Percentiles rank a stretch among this genome's conserved stretches.
phyloP scores from a whole-genome alignment of 1,140 invertebrate genomes.

The Bombus confusus region DNA sequence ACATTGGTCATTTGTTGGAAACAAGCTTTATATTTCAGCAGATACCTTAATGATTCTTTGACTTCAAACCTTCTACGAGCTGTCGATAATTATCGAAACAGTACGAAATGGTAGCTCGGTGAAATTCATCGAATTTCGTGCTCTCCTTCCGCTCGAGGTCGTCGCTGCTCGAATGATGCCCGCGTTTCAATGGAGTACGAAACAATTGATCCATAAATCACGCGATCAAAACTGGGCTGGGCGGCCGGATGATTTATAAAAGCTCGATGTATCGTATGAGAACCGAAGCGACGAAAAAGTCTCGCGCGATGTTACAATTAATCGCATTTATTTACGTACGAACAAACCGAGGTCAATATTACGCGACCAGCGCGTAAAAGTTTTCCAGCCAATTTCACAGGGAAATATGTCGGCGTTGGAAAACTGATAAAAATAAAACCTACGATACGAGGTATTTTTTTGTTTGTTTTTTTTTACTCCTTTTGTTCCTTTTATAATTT shows the following conservation, averaged over 20 bases:
- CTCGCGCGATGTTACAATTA: conserved; percentile 30
- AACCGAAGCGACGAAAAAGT: conserved; percentile 17
- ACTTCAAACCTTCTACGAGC: background rate
- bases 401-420: background rate
- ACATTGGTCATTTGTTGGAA: background rate
- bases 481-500: background rate
- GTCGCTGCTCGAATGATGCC: background rate
- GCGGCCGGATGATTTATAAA: conserved; percentile 29
- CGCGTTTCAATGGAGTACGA: conserved; percentile 26
- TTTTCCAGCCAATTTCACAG: conserved; percentile 8
- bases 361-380: background rate
- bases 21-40: background rate
- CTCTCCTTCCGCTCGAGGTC: background rate
- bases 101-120: background rate
- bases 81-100: background rate
- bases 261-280: background rate
- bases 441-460: conserved; percentile 39
- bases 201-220: conserved; percentile 55
- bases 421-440: conserved; percentile 11
- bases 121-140: background rate
- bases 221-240: conserved; percentile 11
- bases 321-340: conserved; percentile 43
- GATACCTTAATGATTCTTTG: background rate
- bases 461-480: background rate
- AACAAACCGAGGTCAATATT: conserved; percentile 32